Conservation (phyloP, 2,888 invertebrate species). For the Acronicta aceris region DNA sequence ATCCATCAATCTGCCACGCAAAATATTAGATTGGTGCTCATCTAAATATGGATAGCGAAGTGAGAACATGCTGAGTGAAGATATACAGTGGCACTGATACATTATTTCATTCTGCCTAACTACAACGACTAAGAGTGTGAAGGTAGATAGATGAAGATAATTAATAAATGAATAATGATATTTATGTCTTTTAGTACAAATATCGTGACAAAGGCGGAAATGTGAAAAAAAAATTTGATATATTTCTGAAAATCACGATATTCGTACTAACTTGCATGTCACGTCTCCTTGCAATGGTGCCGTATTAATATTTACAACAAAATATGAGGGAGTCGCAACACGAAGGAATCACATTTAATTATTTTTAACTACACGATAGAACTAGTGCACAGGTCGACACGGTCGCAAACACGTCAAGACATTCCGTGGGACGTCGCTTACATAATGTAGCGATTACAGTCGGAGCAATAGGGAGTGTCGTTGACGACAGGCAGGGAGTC, state of each 20-base stretch:
- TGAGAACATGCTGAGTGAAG: constrained; percentile 78
- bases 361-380: constrained; percentile 72
- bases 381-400: constrained; percentile 86
- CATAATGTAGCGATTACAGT: constrained; percentile 96
- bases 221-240: constrained; percentile 30
- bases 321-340: constrained; percentile 64
- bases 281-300: constrained; percentile 55
- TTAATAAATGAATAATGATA: constrained; percentile 66
- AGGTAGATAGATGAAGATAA: constrained; percentile 64
- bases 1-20: constrained; percentile 70
- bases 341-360: constrained; percentile 66
- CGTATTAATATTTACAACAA: constrained; percentile 49
- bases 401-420: constrained; percentile 88
- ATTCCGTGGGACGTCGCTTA: constrained; percentile 90
- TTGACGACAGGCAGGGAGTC: constrained; percentile 83
- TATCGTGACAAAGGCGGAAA: constrained; percentile 57
- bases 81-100: constrained; percentile 60
- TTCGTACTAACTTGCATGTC: constrained; percentile 59
- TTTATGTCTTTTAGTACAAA: constrained; percentile 61
- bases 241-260: constrained; percentile 50
- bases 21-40: constrained; percentile 66
- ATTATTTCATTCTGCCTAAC: constrained; percentile 66
- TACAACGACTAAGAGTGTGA: constrained; percentile 69
- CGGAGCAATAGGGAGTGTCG: constrained; percentile 92
- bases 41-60: constrained; percentile 69